A percentile compares a stretch with the other conserved stretches of the same genome.
Conservation (phyloP, 1,140 invertebrate species). For the Cydia splendana region DNA sequence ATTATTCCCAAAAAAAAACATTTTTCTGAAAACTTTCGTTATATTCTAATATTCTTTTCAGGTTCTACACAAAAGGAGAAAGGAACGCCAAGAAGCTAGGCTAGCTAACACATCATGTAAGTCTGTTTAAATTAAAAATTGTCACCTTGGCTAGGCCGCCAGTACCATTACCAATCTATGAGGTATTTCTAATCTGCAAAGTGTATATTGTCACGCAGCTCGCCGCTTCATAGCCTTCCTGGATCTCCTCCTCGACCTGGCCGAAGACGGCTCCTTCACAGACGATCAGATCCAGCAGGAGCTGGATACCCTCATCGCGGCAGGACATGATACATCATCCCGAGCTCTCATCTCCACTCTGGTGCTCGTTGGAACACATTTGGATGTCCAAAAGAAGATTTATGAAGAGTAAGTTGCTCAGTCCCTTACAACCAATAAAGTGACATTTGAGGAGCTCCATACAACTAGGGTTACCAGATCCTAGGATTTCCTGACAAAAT, state of each 20-base stretch:
- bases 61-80: conserved; percentile 61
- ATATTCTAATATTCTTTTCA: conserved; percentile 38
- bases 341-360: background rate
- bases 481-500: too few relatives aligned
- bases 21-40: background rate
- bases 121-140: background rate
- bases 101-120: conserved; percentile 45
- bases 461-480: too few relatives aligned
- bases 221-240: conserved; percentile 41
- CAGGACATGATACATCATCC: conserved; percentile 32
- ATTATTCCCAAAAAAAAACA: too few relatives aligned
- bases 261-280: background rate
- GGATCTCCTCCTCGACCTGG: conserved; percentile 6
- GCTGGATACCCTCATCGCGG: conserved; percentile 34
- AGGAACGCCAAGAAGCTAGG: conserved; percentile 46
- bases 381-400: conserved; percentile 24
- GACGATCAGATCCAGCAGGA: conserved; percentile 34
- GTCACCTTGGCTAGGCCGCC: too few relatives aligned
- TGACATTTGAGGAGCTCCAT: too few relatives aligned
- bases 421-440: too few relatives aligned
- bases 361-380: background rate
- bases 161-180: too few relatives aligned
- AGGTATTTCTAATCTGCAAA: too few relatives aligned
- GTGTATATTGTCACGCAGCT: conserved; percentile 31
- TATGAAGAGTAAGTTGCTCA: conserved; percentile 27